A percentile compares a stretch with the other conserved stretches of the same genome.
Conservation (phyloP, 2,888 invertebrate genomes). For the Apantesis nais region DNA sequence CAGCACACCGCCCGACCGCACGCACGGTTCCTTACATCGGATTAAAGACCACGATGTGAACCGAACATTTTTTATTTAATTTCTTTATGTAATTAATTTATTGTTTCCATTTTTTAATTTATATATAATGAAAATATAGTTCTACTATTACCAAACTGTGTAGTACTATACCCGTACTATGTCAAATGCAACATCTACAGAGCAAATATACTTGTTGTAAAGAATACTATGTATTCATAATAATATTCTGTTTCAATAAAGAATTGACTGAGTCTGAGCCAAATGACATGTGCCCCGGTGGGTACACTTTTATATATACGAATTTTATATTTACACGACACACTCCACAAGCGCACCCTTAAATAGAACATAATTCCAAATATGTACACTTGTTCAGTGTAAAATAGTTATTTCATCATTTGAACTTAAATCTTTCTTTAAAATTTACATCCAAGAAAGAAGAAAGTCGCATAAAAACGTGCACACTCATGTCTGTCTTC, state of each 20-base stretch:
- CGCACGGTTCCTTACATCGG: constrained; percentile 62
- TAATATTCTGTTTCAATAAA: constrained; percentile 76
- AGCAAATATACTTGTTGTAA: constrained; percentile 46
- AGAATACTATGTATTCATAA: constrained; percentile 80
- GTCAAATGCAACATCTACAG: constrained; percentile 30
- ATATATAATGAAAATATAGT: constrained; percentile 84
- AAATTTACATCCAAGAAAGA: not conserved
- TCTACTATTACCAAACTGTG: constrained; percentile 78
- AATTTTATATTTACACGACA: constrained; percentile 68
- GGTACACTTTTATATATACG: constrained; percentile 64
- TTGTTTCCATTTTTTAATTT: constrained; percentile 84
- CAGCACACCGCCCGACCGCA: constrained; percentile 58
- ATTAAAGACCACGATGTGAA: constrained; percentile 70
- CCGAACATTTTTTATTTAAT: constrained; percentile 76
- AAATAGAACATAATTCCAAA: not conserved
- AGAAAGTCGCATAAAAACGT: not conserved
- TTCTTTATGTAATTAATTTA: constrained; percentile 79
- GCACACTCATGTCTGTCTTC: no score
- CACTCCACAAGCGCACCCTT: constrained; percentile 33
- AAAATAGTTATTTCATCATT: not conserved
- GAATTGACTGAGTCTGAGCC: constrained; percentile 75
- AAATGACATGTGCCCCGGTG: constrained; percentile 65
- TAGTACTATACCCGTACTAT: constrained; percentile 68
- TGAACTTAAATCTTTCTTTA: not conserved
- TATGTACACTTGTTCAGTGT: not conserved